Evolutionary conservation across 1,140 invertebrate species (phyloP).

Genomic region (Ostrea edulis): DNA sequence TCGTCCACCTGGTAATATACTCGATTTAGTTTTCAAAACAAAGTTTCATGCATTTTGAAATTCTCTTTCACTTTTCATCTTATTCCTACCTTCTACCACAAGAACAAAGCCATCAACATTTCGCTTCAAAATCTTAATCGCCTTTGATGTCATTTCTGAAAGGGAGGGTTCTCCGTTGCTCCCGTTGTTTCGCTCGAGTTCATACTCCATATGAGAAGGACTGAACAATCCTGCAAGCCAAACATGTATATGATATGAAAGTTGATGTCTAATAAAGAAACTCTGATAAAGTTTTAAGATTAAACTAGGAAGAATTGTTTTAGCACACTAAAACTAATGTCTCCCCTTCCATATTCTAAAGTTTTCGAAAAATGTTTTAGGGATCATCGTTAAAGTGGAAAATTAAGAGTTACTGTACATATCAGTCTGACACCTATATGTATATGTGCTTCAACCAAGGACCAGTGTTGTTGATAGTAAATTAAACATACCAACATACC

Average conservation of each 20-base stretch:
- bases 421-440: no score
- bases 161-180: constrained; percentile 82
- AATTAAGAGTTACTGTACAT: no score
- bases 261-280: not conserved
- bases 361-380: no score
- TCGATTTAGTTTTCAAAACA: not conserved
- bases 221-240: constrained; percentile 80
- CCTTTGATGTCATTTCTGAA: constrained; percentile 91
- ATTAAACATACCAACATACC: no score
- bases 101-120: constrained; percentile 91
- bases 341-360: no score
- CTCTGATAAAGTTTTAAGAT: not conserved
- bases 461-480: no score
- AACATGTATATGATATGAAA: no score
- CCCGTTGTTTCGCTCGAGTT: constrained; percentile 83
- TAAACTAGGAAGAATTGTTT: no score
- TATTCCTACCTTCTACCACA: constrained; percentile 90
- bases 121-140: constrained; percentile 90
- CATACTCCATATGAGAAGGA: constrained; percentile 48
- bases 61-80: not conserved
- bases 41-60: not conserved
- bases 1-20: constrained; percentile 73
- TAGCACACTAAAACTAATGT: no score
- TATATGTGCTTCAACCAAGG: no score
- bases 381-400: no score